Percentiles rank a stretch among this genome's conserved stretches.
These are phyloP conservation scores for Parotia lawesii DNA, from an alignment of 2,113 vertebrate species.

Conservation along the genomic window DNA sequence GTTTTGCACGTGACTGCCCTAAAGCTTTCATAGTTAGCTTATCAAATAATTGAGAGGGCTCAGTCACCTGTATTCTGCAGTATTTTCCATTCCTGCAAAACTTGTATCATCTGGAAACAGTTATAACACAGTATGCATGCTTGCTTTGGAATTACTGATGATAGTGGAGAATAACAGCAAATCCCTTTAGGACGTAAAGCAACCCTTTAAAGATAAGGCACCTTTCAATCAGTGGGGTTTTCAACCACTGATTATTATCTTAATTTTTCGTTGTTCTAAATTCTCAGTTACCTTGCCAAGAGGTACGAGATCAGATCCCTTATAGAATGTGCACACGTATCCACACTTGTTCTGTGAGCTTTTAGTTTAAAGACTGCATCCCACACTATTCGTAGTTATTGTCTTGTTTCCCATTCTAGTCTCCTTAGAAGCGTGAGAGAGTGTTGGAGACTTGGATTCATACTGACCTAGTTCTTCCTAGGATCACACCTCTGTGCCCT, in stretches of 20 bases:
- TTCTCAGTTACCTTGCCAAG: not conserved
- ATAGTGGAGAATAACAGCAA: not conserved
- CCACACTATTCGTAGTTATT: not conserved
- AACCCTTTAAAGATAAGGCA: not conserved
- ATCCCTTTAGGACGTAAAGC: not conserved
- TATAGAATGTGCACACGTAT: fast-evolving
- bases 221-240: not conserved
- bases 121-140: not conserved
- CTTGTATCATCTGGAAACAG: not conserved
- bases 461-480: not conserved
- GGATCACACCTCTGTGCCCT: not conserved
- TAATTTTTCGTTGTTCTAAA: not conserved
- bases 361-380: not conserved
- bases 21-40: not conserved
- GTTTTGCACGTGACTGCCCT: not conserved
- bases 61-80: not conserved
- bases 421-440: not conserved
- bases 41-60: not conserved
- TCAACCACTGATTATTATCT: not conserved
- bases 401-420: not conserved
- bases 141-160: not conserved
- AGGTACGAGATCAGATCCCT: not conserved
- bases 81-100: not conserved
- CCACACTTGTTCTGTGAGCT: not conserved
- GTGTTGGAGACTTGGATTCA: not conserved